These are phyloP conservation scores for Poeciliopsis turneri DNA, from an alignment of 2,797 vertebrate species.

Conservation along the genomic window DNA sequence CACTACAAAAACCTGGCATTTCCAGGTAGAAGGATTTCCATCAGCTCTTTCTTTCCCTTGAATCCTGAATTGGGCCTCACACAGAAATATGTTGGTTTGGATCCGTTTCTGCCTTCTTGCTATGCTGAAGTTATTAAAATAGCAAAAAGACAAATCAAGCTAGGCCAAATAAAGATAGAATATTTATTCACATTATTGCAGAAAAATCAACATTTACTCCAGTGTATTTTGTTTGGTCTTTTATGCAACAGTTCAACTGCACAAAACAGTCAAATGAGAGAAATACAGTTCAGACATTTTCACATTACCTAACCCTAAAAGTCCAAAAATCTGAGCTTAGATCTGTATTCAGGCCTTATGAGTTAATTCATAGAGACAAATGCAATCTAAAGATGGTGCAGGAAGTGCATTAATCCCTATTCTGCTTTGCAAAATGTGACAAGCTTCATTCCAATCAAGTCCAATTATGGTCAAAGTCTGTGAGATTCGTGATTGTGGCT, in stretches of 20 bases:
- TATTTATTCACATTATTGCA: not conserved
- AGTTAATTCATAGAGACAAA: not conserved
- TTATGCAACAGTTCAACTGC: not conserved
- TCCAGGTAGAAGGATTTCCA: not conserved
- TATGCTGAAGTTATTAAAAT: not conserved
- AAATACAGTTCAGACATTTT: not conserved
- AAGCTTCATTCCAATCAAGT: not conserved
- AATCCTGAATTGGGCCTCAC: not conserved
- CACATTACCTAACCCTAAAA: not conserved
- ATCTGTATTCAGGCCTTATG: not conserved
- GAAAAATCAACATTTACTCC: not conserved
- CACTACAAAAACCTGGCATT: not conserved
- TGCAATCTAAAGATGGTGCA: not conserved
- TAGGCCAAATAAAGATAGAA: not conserved
- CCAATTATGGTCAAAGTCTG: no score
- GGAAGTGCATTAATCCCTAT: not conserved
- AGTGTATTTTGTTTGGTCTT: not conserved
- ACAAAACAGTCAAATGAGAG: not conserved
- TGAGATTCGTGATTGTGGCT: not conserved
- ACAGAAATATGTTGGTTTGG: not conserved
- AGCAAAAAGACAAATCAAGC: no score
- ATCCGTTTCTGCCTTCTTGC: not conserved
- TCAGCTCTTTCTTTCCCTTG: not conserved
- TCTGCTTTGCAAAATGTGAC: not conserved
- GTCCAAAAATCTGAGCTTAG: not conserved